Evolutionary conservation across 2,113 vertebrate species (phyloP).

Genomic region (Salvelinus fontinalis): DNA sequence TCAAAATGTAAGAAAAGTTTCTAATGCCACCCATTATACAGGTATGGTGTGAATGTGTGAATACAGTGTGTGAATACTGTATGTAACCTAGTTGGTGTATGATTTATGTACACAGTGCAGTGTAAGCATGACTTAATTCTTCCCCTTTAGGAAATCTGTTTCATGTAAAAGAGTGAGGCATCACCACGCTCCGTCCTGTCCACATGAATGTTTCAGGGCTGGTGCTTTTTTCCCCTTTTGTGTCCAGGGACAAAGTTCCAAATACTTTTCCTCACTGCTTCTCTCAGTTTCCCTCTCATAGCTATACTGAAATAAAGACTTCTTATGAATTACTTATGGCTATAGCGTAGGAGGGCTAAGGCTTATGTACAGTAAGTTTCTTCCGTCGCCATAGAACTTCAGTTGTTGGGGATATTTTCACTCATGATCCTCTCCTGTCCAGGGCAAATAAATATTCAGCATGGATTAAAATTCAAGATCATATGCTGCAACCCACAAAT

Average conservation of each 20-base stretch:
- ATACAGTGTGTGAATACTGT: neutral
- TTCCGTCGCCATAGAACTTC: neutral
- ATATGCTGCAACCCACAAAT: neutral
- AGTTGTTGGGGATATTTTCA: conserved; percentile 15
- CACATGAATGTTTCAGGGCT: conserved; percentile 58
- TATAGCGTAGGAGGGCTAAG: conserved; percentile 15
- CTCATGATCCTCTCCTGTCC: conserved; percentile 3
- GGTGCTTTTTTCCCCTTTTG: conserved; percentile 27
- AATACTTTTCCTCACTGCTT: neutral
- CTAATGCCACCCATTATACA: neutral
- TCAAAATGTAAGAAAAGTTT: neutral
- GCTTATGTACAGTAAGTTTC: conserved; percentile 17
- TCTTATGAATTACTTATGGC: conserved; percentile 48
- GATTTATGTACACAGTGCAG: neutral
- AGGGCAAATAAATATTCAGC: neutral
- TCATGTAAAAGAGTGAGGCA: conserved; percentile 16
- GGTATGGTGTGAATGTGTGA: neutral
- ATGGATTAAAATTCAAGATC: neutral
- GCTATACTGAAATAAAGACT: conserved; percentile 23
- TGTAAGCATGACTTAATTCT: conserved; percentile 9
- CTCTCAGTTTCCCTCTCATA: neutral
- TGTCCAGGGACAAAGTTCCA: neutral
- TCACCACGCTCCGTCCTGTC: conserved; percentile 22
- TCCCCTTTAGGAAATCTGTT: conserved; percentile 40
- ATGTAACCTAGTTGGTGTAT: conserved; percentile 11